Base-by-base conservation (phyloP, 1,140 invertebrate species). In the Drosophila bipectinata region DNA sequence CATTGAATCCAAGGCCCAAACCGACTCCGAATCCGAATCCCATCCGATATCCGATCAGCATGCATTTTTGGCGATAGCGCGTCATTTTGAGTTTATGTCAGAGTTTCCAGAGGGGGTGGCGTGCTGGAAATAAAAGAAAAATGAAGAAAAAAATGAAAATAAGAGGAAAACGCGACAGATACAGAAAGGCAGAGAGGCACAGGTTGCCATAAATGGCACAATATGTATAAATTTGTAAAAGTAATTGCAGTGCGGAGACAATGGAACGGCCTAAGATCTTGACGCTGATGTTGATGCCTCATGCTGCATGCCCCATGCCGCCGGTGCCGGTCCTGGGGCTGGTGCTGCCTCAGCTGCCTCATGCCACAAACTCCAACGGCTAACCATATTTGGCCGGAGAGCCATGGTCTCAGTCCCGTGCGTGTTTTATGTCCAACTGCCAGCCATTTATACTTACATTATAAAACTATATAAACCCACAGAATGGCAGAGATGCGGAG, bases 151-250 rank as follows among this genome's bases (percentile, higher is more conserved):
- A 18, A 44, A 18, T 1, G 14, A 14, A 8, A 51, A 44, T 7
- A 44, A 15, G 14, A 14, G 15, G 44, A 21, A 21, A 18, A 18
- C n/a, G 62, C 61, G 51, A 69, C 51, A 68, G 66, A 69, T 45
- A 69, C 66, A 44, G 14, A 44, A 21, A 63, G 52, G 21, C 14
- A 62, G 58, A 53, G 62, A 55, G 83, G 71, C 83, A 88, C 84
- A 78, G 79, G 75, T 75, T 83, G 55, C 83, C 83, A 90, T 89
- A 88, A 84, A 89, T 77, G 85, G 83, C 79, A 88, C 83, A 89
- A 84, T 84, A 89, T 83, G 89, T 91, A 91, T 91, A 91, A 91
- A 91, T 91, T 91, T 91, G 89, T 91, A 91, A 91, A 91, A 89
- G 84, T 91, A 91, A 91, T 91, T 91, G 89, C 87, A 79, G 77